A percentile compares a stretch with the other conserved stretches of the same genome.
Evolutionary conservation across 2,888 invertebrate species (phyloP).

Genomic region (Brachypterus glaber): DNA sequence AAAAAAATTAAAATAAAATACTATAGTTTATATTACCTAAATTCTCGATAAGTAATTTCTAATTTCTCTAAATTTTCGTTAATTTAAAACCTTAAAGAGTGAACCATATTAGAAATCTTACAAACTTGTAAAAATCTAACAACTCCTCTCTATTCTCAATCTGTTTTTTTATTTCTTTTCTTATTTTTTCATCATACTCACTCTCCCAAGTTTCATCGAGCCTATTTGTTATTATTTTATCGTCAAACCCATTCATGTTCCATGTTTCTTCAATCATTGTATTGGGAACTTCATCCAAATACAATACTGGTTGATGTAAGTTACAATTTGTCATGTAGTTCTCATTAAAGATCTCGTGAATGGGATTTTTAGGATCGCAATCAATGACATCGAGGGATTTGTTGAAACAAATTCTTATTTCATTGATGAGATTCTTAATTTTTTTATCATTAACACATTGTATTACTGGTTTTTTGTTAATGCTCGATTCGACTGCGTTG

Average conservation of each 20-base stretch:
- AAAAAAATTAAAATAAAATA: not conserved
- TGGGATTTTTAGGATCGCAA: constrained; percentile 50
- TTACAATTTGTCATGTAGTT: constrained; percentile 52
- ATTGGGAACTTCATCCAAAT: constrained; percentile 45
- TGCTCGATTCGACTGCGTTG: constrained; percentile 43
- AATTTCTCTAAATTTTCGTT: too few species aligned
- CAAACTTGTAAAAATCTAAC: constrained; percentile 48
- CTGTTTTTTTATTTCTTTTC: not conserved
- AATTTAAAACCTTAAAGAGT: constrained; percentile 47
- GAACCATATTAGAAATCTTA: constrained; percentile 53
- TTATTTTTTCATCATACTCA: not conserved
- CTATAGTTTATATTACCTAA: too few species aligned
- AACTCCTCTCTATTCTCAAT: constrained; percentile 5
- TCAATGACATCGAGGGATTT: constrained; percentile 54
- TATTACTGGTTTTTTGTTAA: constrained; percentile 53
- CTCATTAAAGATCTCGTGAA: constrained; percentile 30
- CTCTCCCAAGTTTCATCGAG: constrained; percentile 10
- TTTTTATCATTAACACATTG: constrained; percentile 54
- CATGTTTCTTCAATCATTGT: too few species aligned
- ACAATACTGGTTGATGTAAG: constrained; percentile 44
- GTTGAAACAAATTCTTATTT: constrained; percentile 66
- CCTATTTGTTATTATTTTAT: constrained; percentile 3
- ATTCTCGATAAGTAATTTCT: too few species aligned
- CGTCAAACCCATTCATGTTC: too few species aligned
- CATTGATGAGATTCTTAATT: constrained; percentile 52